Conservation (phyloP, 1,140 invertebrate genomes). For the Euwallacea fornicatus region DNA sequence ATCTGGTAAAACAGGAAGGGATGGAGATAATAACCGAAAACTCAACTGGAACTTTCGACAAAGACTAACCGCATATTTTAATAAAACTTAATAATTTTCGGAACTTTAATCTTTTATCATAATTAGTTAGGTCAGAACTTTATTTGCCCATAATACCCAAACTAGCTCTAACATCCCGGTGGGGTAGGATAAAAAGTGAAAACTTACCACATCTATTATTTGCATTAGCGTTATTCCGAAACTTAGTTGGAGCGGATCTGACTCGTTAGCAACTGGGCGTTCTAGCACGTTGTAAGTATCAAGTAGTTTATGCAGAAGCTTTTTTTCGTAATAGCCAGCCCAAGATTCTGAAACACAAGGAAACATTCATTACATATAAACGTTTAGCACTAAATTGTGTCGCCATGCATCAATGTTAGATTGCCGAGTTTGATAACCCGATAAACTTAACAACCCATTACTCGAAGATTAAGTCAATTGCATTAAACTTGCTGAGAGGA, state of each 20-base stretch:
- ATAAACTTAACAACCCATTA: too few species aligned
- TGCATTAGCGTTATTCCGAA: conserved; percentile 98
- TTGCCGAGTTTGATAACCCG: too few species aligned
- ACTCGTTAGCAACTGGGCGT: conserved; percentile 95
- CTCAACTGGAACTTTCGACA: conserved; percentile 21
- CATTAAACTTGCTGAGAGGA: too few species aligned
- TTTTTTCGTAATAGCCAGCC: conserved; percentile 90
- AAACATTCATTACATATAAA: neutral
- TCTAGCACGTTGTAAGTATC: conserved; percentile 96
- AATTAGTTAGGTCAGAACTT: conserved; percentile 28
- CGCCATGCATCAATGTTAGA: too few species aligned
- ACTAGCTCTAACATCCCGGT: conserved; percentile 10
- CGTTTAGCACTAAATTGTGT: too few species aligned
- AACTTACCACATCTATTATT: conserved; percentile 99
- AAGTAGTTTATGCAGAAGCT: conserved; percentile 88
- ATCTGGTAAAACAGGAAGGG: conserved; percentile 7
- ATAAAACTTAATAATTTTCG: conserved; percentile 28
- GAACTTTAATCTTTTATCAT: conserved; percentile 36
- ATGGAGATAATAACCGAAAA: conserved; percentile 25
- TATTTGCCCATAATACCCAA: conserved; percentile 23
- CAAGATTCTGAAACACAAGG: conserved; percentile 64
- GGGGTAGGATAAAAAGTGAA: conserved; percentile 15
- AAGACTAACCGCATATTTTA: conserved; percentile 26
- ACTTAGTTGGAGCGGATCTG: conserved; percentile 90
- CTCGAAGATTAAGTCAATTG: too few species aligned